Evolutionary conservation across 2,113 vertebrate genomes (phyloP).

Genomic region (Circaetus gallicus): DNA sequence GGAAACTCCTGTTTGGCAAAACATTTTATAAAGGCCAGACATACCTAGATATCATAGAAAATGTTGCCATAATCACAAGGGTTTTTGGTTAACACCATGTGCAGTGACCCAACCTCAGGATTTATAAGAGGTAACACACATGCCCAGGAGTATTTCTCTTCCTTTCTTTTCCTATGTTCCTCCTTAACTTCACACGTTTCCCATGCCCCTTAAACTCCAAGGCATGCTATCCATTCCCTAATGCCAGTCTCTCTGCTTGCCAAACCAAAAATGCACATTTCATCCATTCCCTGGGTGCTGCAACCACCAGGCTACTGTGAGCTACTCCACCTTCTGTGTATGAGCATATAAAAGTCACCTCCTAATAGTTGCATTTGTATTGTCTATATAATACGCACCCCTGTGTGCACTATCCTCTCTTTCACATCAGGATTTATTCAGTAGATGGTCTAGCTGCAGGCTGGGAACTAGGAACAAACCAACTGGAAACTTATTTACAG

Average conservation of each 20-base stretch:
- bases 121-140: background rate
- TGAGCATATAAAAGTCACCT: background rate
- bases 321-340: background rate
- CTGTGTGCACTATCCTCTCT: background rate
- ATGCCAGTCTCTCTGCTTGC: background rate
- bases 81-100: background rate
- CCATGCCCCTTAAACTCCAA: background rate
- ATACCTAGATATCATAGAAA: background rate
- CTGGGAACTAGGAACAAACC: background rate
- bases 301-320: background rate
- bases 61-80: background rate
- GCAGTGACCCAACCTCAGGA: background rate
- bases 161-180: background rate
- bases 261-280: background rate
- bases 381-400: background rate
- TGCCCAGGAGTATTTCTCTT: background rate
- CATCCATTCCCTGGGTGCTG: background rate
- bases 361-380: background rate
- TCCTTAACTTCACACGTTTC: background rate
- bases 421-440: background rate
- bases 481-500: background rate
- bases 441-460: background rate
- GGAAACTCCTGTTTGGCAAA: background rate
- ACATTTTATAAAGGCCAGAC: background rate
- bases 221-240: background rate